phyloP scores from a whole-genome alignment of 2,797 vertebrate species.

The Buphagus erythrorhynchus region DNA sequence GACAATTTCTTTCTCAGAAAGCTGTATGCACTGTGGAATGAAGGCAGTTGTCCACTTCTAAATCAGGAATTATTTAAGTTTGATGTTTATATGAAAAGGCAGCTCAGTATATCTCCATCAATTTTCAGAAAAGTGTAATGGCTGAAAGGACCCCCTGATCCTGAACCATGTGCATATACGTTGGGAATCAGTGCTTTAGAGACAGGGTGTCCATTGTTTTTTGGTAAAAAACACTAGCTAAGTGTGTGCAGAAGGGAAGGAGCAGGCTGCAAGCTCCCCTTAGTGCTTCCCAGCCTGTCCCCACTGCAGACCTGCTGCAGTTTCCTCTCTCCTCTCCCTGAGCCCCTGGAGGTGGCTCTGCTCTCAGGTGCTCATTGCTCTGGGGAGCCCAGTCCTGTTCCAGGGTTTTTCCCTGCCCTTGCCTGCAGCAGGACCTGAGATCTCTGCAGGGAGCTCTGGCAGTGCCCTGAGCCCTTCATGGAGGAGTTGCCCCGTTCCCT shows the following conservation, averaged over 20 bases:
- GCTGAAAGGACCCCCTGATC: neutral
- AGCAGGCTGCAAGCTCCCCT: neutral
- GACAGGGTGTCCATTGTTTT: neutral
- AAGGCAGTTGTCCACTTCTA: neutral
- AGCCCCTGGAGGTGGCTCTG: neutral
- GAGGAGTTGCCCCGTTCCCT: fast-evolving
- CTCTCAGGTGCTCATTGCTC: neutral
- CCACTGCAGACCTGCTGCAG: neutral
- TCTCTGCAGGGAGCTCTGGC: neutral
- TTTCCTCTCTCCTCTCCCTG: fast-evolving
- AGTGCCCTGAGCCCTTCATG: neutral
- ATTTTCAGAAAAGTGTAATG: neutral
- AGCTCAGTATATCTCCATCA: neutral
- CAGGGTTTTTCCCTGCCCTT: too few species aligned
- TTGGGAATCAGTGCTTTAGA: neutral
- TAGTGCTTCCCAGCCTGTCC: neutral
- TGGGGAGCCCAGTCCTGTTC: neutral
- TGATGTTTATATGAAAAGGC: neutral
- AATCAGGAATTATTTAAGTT: neutral
- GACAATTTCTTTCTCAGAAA: neutral
- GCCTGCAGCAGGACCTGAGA: neutral
- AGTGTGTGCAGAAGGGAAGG: neutral
- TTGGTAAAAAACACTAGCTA: fast-evolving
- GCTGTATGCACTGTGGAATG: neutral
- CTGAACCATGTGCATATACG: fast-evolving